Base-by-base conservation (phyloP, 2,797 vertebrate genomes). In the Ceyx erithaca region DNA sequence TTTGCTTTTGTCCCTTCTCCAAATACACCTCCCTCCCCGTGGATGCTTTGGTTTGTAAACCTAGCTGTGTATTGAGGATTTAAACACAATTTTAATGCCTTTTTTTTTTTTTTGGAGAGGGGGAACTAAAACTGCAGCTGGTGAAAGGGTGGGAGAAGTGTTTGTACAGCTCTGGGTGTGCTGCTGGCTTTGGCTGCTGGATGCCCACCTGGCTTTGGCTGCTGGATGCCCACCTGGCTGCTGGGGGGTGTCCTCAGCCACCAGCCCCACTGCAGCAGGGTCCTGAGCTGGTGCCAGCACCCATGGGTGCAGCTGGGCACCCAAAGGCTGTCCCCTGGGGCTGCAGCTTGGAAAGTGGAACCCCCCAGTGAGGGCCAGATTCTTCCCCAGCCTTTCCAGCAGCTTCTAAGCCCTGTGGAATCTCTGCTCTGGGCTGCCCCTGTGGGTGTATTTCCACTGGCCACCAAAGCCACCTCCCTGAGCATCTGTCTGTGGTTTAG, bases 401-500 rank as follows among this genome's bases (percentile, higher is more conserved):
- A 51, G 31, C 89, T 89, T 87, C 92, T 64, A 86, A 68, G 76
- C 80, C 82, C 87, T 92, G 66, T 2, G 8, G 93, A 93, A 80
- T 51, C 94, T 87, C 21, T 63, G 71, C 91, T 92, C 73, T 49
- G 28, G 41, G 35, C 93, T 79, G 87, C 48, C 79, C 73, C 83
- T 64, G 72, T 59, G 66, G 80, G 94, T 88, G 62, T 89, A 62
- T 92, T 97, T 95, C 95, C 96, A 41, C 40, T 43, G 77, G 67
- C 78, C 92, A 94, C n/a, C 22, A 92, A 80, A 87, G 90, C 54
- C 91, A 49, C 68, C 79, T 94, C 91, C 90, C 90, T 22, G 80
- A 68, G 91, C 95, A 87, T 95, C 88, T 91, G 86, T 68, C 91
- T 46, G 8, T 43, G 95, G 87, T 95, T 91, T 66, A 41, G 91